These are phyloP conservation scores for Lepus oiostolus DNA, from an alignment of 2,797 vertebrate species.

Conservation along the genomic window DNA sequence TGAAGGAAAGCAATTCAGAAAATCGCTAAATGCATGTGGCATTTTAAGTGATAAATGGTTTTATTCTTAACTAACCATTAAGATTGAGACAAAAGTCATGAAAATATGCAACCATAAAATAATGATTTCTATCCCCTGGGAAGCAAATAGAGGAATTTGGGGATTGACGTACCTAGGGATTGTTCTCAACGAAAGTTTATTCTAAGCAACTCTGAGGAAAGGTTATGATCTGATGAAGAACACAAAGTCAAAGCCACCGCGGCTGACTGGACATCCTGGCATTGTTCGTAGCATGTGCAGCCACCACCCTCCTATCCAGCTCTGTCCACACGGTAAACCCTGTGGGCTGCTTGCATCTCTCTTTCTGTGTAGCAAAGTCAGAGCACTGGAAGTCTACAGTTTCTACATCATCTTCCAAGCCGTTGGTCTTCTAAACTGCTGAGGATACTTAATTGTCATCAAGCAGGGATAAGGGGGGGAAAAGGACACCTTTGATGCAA, in stretches of 20 bases:
- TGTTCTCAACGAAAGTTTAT: not conserved
- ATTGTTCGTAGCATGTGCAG: accelerated
- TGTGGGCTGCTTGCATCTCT: not conserved
- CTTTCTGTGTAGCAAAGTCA: not conserved
- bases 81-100: not conserved
- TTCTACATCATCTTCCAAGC: not conserved
- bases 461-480: not conserved
- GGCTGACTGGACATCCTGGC: not conserved
- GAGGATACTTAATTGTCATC: not conserved
- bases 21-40: constrained; percentile 25
- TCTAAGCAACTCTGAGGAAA: not conserved
- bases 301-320: not conserved
- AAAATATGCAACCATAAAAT: constrained; percentile 15
- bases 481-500: not conserved
- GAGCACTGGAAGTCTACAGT: not conserved
- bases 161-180: not conserved
- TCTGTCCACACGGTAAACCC: accelerated
- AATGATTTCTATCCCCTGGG: constrained; percentile 18
- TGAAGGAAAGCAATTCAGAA: constrained; percentile 68
- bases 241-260: not conserved
- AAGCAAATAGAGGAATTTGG: not conserved
- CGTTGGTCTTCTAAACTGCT: not conserved
- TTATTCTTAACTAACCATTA: constrained; percentile 35
- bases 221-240: not conserved
- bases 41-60: constrained; percentile 21